phyloP scores from a whole-genome alignment of 2,888 invertebrate species.

The Cantharis rustica region DNA sequence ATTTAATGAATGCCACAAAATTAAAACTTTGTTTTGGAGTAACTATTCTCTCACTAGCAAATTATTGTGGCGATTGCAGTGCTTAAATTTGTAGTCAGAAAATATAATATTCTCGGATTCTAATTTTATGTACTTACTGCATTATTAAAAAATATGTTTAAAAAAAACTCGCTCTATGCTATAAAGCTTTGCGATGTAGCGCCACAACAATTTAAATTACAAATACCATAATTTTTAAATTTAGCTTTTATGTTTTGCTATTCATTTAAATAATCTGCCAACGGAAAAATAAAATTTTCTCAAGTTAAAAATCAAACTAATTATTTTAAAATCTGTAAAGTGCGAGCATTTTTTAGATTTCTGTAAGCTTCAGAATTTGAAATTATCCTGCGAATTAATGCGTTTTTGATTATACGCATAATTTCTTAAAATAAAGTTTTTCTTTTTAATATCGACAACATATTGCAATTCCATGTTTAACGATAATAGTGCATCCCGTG shows the following conservation, averaged over 20 bases:
- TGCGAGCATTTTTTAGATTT: background rate
- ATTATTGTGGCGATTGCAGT: background rate
- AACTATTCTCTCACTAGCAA: background rate
- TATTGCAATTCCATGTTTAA: background rate
- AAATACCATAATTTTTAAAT: background rate
- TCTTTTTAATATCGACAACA: background rate
- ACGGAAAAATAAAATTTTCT: background rate
- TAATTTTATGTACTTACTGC: background rate
- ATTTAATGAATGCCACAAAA: background rate
- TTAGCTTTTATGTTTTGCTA: background rate
- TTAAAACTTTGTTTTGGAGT: background rate
- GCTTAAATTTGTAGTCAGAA: background rate
- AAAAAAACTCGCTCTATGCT: background rate
- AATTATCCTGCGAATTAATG: background rate
- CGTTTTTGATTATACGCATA: background rate
- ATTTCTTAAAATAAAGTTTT: background rate
- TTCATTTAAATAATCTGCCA: background rate
- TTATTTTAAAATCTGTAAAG: background rate
- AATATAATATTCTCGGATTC: background rate
- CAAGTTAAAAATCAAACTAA: background rate
- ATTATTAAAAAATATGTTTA: background rate
- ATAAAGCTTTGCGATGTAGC: background rate
- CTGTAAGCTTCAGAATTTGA: background rate
- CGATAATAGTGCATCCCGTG: background rate
- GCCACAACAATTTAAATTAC: background rate